phyloP scores from a whole-genome alignment of 2,797 vertebrate genomes.

The Xenentodon cancila region DNA sequence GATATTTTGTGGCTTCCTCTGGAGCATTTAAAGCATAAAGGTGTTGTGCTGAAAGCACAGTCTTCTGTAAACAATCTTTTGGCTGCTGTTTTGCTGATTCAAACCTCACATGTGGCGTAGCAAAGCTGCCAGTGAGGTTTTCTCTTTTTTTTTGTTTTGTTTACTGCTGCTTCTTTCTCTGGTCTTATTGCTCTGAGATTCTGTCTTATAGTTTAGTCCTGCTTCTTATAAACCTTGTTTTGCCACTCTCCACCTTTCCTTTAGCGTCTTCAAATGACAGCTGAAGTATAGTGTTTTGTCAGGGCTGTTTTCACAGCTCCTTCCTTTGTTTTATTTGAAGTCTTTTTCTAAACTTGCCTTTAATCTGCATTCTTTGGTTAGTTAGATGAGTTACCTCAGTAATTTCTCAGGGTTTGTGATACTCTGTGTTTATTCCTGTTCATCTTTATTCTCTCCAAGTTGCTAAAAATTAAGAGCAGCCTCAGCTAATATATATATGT shows the following conservation, averaged over 20 bases:
- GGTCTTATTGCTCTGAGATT: slow-evolving; percentile 8
- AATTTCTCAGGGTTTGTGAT: slow-evolving; percentile 14
- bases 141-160: no score
- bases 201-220: slow-evolving; percentile 16
- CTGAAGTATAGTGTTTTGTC: slow-evolving; percentile 24
- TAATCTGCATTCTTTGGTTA: slow-evolving; percentile 11
- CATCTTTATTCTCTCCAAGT: slow-evolving; percentile 24
- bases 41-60: slow-evolving; percentile 36
- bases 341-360: slow-evolving; percentile 14
- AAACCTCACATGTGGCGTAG: slow-evolving; percentile 34
- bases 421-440: slow-evolving; percentile 29
- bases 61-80: slow-evolving; percentile 51
- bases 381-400: slow-evolving; percentile 12
- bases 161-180: slow-evolving; percentile 10
- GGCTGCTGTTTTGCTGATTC: slow-evolving; percentile 35
- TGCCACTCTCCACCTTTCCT: not conserved
- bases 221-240: slow-evolving; percentile 21
- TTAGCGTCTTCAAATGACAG: slow-evolving; percentile 21
- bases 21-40: slow-evolving; percentile 54
- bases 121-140: slow-evolving; percentile 16
- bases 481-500: slow-evolving; percentile 37
- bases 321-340: slow-evolving; percentile 19
- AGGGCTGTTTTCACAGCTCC: slow-evolving; percentile 17
- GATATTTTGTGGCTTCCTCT: slow-evolving; percentile 42
- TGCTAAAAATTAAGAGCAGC: slow-evolving; percentile 38